Conservation (phyloP, 2,797 vertebrate species). For the Lacerta bilineata region DNA sequence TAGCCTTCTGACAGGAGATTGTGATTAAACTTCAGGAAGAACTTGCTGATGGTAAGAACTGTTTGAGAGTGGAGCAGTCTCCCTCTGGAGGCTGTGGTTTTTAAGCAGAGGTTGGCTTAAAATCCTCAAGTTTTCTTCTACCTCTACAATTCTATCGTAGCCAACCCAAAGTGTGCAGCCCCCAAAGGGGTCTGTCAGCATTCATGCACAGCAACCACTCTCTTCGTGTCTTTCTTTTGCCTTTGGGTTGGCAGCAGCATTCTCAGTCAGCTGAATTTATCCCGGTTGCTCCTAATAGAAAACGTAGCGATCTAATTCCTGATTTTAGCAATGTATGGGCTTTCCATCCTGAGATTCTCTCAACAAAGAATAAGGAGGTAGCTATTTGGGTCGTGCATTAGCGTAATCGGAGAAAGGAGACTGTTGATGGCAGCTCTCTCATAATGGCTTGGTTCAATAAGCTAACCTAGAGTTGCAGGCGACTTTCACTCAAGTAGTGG, state of each 20-base stretch:
- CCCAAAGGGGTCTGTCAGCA: neutral
- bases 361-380: neutral
- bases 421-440: neutral
- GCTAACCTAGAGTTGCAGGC: neutral
- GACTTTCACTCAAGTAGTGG: slow-evolving; percentile 2
- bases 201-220: neutral
- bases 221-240: neutral
- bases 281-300: neutral
- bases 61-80: no score
- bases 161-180: neutral
- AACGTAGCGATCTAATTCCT: neutral
- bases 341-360: neutral
- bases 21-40: no score
- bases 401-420: neutral
- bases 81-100: no score
- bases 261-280: neutral
- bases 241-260: neutral
- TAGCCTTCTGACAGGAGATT: no score
- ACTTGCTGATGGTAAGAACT: no score
- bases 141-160: no score
- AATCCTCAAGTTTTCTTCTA: no score
- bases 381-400: neutral
- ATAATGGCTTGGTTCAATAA: neutral
- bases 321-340: neutral
- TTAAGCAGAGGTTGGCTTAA: no score